These are phyloP conservation scores for Temnothorax rugatulus DNA, from an alignment of 2,888 invertebrate species.

Conservation along the genomic window DNA sequence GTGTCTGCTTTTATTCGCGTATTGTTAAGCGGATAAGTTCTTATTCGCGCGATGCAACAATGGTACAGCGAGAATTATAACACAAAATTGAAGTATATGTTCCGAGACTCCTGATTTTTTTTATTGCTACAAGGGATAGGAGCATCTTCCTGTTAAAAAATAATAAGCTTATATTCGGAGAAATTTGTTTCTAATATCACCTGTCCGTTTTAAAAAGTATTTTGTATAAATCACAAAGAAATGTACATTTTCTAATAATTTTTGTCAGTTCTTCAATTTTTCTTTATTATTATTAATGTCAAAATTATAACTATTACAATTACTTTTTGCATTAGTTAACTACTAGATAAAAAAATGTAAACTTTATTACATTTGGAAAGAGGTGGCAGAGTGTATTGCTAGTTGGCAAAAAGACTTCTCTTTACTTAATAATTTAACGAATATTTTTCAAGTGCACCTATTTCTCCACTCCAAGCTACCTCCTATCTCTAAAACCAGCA, in stretches of 20 bases:
- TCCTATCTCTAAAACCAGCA: background rate
- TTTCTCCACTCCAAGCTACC: background rate
- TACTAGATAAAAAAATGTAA: background rate
- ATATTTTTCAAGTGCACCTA: background rate
- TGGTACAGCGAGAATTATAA: background rate
- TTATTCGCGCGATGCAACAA: background rate
- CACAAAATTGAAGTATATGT: background rate
- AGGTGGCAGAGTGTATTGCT: background rate
- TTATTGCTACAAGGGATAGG: background rate
- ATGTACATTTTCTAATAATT: background rate
- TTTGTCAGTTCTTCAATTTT: background rate
- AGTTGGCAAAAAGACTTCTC: background rate
- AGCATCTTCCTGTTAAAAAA: background rate
- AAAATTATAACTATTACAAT: background rate
- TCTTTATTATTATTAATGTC: slow-evolving; percentile 2
- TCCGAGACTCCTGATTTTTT: background rate
- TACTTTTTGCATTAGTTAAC: background rate
- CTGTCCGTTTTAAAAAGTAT: background rate
- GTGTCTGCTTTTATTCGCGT: background rate
- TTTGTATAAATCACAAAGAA: background rate
- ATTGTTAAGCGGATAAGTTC: background rate
- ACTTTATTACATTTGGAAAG: background rate
- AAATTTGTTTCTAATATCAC: background rate
- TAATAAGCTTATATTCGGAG: background rate
- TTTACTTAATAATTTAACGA: background rate